phyloP scores from a whole-genome alignment of 2,113 vertebrate genomes.

The Camelus bactrianus region DNA sequence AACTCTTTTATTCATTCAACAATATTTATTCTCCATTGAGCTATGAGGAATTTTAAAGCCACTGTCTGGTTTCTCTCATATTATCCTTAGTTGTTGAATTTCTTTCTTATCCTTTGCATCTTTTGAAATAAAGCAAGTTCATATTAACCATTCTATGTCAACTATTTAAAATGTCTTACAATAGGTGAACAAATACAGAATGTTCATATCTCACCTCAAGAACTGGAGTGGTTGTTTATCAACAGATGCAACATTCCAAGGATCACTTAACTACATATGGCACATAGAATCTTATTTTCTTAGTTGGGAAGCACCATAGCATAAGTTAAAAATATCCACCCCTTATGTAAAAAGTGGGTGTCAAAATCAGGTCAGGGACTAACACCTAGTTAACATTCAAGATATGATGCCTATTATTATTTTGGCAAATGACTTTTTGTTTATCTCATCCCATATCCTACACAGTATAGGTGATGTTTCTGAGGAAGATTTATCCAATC shows the following conservation, averaged over 20 bases:
- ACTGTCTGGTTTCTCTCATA: background rate
- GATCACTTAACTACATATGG: background rate
- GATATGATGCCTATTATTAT: background rate
- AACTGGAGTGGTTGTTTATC: background rate
- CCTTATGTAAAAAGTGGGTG: background rate
- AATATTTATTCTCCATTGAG: background rate
- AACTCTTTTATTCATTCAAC: background rate
- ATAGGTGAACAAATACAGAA: background rate
- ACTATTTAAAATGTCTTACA: background rate
- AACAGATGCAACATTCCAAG: background rate
- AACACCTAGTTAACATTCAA: background rate
- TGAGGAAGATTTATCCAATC: background rate
- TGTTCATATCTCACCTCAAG: background rate
- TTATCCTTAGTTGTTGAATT: background rate
- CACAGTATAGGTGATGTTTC: background rate
- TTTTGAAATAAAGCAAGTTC: conserved; percentile 6
- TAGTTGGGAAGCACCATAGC: background rate
- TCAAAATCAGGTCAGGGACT: background rate
- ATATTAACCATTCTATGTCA: background rate
- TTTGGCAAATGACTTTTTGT: background rate
- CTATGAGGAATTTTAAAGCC: background rate
- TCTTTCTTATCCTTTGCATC: background rate
- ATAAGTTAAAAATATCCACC: background rate
- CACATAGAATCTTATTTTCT: background rate
- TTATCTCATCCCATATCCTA: background rate